Conservation (phyloP, 2,113 vertebrate genomes). For the Andinoacara biseriatus region DNA sequence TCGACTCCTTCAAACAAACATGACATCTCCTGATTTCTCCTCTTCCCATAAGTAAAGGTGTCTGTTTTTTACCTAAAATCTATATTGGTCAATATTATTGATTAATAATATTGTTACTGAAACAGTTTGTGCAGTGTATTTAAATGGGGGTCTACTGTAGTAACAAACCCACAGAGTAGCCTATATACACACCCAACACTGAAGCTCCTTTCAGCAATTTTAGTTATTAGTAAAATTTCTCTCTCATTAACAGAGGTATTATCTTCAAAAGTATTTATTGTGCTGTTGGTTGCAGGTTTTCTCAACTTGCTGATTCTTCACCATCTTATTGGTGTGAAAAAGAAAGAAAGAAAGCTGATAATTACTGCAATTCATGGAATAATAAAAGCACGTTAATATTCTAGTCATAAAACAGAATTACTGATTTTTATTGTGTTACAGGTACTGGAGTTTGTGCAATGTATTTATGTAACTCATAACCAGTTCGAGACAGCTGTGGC, state of each 20-base stretch:
- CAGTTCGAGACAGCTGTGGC: not conserved
- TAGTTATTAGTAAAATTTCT: not conserved
- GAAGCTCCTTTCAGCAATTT: not conserved
- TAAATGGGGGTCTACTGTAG: not conserved
- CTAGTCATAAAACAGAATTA: not conserved
- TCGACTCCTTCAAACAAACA: constrained; percentile 21
- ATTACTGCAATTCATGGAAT: not conserved
- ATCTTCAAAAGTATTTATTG: not conserved
- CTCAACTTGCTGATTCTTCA: not conserved
- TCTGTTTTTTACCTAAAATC: not conserved
- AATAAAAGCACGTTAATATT: not conserved
- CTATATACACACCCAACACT: not conserved
- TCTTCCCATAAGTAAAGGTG: not conserved
- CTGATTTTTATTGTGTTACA: not conserved
- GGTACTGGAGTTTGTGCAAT: not conserved
- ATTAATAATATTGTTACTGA: not conserved
- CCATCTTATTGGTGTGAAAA: not conserved
- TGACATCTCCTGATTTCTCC: constrained; percentile 16
- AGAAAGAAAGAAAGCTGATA: not conserved
- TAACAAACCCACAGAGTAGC: no score
- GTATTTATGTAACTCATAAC: not conserved
- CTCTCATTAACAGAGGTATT: not conserved
- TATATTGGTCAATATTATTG: not conserved
- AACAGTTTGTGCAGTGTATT: not conserved
- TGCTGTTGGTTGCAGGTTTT: not conserved